These are phyloP conservation scores for Zaprionus obscuricornis DNA, from an alignment of 2,888 invertebrate genomes.

Conservation along the genomic window DNA sequence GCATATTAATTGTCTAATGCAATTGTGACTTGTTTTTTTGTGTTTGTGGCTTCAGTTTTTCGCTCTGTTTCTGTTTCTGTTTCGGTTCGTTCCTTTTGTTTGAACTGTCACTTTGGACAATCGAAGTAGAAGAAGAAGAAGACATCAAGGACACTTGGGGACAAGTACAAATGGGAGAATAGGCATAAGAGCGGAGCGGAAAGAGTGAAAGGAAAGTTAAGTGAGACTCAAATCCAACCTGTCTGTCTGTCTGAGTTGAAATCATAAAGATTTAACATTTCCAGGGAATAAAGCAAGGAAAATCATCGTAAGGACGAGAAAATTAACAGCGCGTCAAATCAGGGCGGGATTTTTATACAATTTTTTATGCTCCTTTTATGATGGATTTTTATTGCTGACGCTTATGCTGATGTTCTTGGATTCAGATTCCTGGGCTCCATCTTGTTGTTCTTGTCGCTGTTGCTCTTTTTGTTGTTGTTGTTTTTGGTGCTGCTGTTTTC, in stretches of 20 bases:
- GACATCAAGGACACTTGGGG: slow-evolving; percentile 55
- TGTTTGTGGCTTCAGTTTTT: too few species aligned
- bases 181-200: slow-evolving; percentile 27
- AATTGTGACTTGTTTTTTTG: background rate
- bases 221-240: slow-evolving; percentile 39
- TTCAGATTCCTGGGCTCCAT: background rate
- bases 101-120: slow-evolving; percentile 33
- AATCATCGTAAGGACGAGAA: slow-evolving; percentile 29
- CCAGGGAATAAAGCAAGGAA: slow-evolving; percentile 22
- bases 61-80: background rate
- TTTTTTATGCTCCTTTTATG: slow-evolving; percentile 71
- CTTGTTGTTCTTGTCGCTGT: background rate
- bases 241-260: slow-evolving; percentile 34
- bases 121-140: slow-evolving; percentile 27
- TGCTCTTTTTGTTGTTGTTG: background rate
- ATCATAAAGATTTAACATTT: slow-evolving; percentile 20
- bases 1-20: background rate
- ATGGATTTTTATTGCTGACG: slow-evolving; percentile 67
- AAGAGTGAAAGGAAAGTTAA: background rate
- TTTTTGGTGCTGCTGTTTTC: slow-evolving; percentile 9
- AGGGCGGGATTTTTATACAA: slow-evolving; percentile 54
- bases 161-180: too few species aligned
- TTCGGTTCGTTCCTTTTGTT: slow-evolving; percentile 5
- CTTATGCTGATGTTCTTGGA: slow-evolving; percentile 49
- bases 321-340: slow-evolving; percentile 75